Evolutionary conservation across 2,113 vertebrate genomes (phyloP).

Genomic region (Chloroceryle aenea): DNA sequence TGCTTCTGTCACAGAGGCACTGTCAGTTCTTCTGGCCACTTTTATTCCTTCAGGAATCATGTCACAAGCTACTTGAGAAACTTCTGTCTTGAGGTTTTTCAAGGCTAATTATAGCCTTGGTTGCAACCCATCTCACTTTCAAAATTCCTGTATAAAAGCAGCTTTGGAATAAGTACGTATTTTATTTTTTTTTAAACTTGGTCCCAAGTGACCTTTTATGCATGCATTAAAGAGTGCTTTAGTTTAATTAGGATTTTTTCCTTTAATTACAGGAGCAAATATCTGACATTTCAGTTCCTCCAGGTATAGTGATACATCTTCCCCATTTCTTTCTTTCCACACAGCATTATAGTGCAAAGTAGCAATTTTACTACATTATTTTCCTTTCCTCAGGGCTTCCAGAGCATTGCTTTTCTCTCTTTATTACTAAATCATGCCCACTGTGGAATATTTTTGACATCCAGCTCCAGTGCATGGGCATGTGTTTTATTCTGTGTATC

Average conservation of each 20-base stretch:
- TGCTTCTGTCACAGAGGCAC: not conserved
- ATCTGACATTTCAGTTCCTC: not conserved
- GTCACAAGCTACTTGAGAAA: constrained; percentile 19
- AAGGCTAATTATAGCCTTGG: not conserved
- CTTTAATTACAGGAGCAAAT: not conserved
- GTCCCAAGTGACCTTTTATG: not conserved
- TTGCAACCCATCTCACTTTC: not conserved
- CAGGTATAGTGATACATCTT: not conserved
- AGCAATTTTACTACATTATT: not conserved
- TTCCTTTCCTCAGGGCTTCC: not conserved
- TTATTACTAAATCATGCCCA: not conserved
- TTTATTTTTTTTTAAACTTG: not conserved
- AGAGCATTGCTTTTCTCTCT: not conserved
- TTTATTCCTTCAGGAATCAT: not conserved
- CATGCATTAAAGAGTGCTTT: not conserved
- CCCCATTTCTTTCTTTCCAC: not conserved
- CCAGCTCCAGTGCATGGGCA: not conserved
- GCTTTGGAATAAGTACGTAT: not conserved
- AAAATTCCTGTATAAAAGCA: not conserved
- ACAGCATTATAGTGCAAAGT: not conserved
- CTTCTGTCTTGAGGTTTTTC: not conserved
- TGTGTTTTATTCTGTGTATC: not conserved
- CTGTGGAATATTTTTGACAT: not conserved
- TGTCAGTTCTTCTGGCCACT: not conserved
- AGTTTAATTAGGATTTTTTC: not conserved